Evolutionary conservation across 2,113 vertebrate species (phyloP).

Genomic region (Grallaria varia): DNA sequence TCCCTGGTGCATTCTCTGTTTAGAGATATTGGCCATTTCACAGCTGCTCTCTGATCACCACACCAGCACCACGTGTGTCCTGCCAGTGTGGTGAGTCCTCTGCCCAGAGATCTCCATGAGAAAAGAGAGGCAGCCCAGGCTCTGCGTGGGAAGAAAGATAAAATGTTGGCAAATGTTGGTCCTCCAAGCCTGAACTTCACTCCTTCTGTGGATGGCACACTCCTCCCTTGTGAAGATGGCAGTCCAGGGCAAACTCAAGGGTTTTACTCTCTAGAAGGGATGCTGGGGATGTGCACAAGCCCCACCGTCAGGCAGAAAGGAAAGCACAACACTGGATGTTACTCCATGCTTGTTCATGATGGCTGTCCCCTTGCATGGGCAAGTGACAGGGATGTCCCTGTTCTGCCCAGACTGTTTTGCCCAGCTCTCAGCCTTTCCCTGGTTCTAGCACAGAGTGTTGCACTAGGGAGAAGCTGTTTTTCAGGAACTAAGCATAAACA

Average conservation of each 20-base stretch:
- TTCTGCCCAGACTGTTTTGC: not conserved
- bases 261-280: not conserved
- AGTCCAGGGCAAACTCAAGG: not conserved
- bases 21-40: not conserved
- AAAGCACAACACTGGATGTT: not conserved
- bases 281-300: not conserved
- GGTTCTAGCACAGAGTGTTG: rapidly evolving
- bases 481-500: conserved; percentile 12
- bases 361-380: not conserved
- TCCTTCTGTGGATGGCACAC: not conserved
- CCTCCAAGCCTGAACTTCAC: not conserved
- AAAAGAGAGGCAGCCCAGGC: not conserved
- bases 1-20: not conserved
- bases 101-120: not conserved
- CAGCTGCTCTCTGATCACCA: not conserved
- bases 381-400: not conserved
- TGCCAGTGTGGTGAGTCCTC: not conserved
- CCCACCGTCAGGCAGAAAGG: not conserved
- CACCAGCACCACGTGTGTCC: not conserved
- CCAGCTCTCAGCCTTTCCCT: not conserved
- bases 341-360: rapidly evolving
- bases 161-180: not conserved
- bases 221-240: not conserved
- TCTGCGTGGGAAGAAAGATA: not conserved
- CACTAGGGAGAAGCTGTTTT: not conserved